Conservation (phyloP, 1,140 invertebrate species). For the Anthonomus grandis region DNA sequence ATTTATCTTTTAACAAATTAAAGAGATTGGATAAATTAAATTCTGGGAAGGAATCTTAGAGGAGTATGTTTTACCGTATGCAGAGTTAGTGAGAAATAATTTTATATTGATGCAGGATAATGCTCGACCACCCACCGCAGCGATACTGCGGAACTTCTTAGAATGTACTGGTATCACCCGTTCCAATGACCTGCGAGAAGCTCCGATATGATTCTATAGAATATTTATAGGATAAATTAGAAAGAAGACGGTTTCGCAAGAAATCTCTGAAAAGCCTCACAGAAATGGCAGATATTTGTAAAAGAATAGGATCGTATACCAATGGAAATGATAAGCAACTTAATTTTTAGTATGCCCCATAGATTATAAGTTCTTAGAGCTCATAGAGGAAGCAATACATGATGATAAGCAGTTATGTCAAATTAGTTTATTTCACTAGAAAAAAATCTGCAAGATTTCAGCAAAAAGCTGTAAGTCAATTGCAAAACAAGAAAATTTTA, state of each 20-base stretch:
- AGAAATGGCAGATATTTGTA: background rate
- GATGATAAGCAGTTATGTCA: background rate
- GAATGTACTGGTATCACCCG: background rate
- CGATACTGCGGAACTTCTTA: background rate
- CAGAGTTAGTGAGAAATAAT: conserved; percentile 1
- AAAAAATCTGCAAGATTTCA: no score
- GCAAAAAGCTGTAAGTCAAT: no score
- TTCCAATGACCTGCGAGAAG: background rate
- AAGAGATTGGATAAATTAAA: no score
- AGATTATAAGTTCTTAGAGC: background rate
- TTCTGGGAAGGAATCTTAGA: no score
- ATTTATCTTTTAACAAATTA: no score
- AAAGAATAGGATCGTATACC: background rate
- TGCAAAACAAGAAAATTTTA: no score
- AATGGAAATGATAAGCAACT: background rate
- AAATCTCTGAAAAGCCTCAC: background rate
- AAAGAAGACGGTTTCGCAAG: background rate
- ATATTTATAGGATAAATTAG: background rate
- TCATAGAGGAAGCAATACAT: no score
- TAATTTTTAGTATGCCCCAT: background rate
- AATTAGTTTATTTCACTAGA: no score
- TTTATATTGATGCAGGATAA: conserved; percentile 1
- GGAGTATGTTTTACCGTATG: background rate
- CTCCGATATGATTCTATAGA: background rate
- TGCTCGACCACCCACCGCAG: conserved; percentile 2